phyloP scores from a whole-genome alignment of 1,140 invertebrate genomes.

The Scaptomyza montana region DNA sequence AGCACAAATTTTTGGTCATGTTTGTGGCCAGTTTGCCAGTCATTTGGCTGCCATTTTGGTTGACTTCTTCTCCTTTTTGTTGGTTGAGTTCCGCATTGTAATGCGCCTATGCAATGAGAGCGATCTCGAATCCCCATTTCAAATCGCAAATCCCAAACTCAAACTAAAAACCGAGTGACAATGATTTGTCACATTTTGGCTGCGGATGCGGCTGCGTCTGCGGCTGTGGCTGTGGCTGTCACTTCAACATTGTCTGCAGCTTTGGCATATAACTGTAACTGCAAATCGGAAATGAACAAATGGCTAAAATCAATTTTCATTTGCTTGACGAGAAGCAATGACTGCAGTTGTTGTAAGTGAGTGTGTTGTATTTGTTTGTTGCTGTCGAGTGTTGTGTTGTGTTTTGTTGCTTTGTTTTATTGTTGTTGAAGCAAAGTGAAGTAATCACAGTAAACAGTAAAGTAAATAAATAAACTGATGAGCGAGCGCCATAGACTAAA shows the following conservation, averaged over 20 bases:
- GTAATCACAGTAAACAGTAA: slow-evolving; percentile 65
- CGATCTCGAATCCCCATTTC: slow-evolving; percentile 18
- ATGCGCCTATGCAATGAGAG: slow-evolving; percentile 48
- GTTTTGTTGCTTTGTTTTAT: slow-evolving; percentile 1
- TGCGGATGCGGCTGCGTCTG: slow-evolving; percentile 11
- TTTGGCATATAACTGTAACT: slow-evolving; percentile 26
- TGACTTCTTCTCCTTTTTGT: slow-evolving; percentile 22
- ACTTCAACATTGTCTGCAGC: slow-evolving; percentile 15
- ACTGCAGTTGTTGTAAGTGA: slow-evolving; percentile 19
- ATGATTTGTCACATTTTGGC: slow-evolving; percentile 58
- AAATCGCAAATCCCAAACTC: slow-evolving; percentile 6
- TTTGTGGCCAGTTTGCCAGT: slow-evolving; percentile 53
- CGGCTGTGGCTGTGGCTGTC: slow-evolving; percentile 3
- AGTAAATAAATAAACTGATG: slow-evolving; percentile 71
- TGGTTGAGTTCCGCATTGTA: slow-evolving; percentile 40
- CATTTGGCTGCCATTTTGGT: slow-evolving; percentile 24
- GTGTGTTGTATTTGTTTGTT: too few relatives aligned
- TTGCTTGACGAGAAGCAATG: slow-evolving; percentile 23
- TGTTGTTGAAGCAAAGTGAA: slow-evolving; percentile 51
- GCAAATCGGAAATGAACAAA: slow-evolving; percentile 70
- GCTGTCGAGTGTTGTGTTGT: neutral
- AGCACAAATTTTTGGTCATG: slow-evolving; percentile 27
- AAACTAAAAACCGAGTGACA: slow-evolving; percentile 24
- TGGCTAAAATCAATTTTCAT: slow-evolving; percentile 67
- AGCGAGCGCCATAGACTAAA: slow-evolving; percentile 24